Evolutionary conservation across 2,888 invertebrate species (phyloP), one percentile per base, ranked within the genome.

Genomic region (Pemphredon lugubris): DNA sequence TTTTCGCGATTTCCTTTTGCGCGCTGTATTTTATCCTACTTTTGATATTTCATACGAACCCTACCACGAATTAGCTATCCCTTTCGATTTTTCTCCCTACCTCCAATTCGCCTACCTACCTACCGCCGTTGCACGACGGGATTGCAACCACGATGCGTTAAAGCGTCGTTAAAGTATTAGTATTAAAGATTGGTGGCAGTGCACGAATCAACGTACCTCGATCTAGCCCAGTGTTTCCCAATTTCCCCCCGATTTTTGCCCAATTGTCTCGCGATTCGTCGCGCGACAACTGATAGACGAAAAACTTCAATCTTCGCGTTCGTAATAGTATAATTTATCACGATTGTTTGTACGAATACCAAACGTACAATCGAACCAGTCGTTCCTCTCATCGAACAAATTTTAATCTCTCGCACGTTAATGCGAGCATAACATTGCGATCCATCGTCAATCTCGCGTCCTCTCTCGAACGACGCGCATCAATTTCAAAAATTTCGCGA

Each of bases 121-220:
- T 65, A 51, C 59, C 32, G 26, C 44, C 18, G 14, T n/a, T 26
- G 23, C 14, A 9, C 44, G 23, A 30, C 16, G 23, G 5, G 32
- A 37, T 70, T 76, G 79, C 73, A 79, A 77, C 44, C 44, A 73
- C 63, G 75, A 60, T 73, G 76, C 75, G 79, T 83, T 81, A 82
- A 83, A 76, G 61, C 72, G 69, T 82, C 83, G 81, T 83, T 83
- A 81, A 79, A 76, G 67, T 64, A 69, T 79, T 79, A n/a, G n/a
- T n/a, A 70, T 82, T 82, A 81, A 80, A 79, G 75, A 83, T 83
- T 83, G 79, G 79, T 73, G 63, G 73, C 44, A 55, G 59, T 77
- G 77, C 75, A 75, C 74, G 77, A 81, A 70, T 75, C 77, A 67
- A 66, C 59, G 51, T 54, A n/a, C 18, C 34, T 21, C 32, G 47